phyloP scores from a whole-genome alignment of 2,113 vertebrate species.

The cattle (Bos taurus) region ARS-UCD2.0 NC_037357.1:4827001-4827500 shows the following conservation, averaged over 20 bases:
- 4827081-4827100: slow-evolving; percentile 63
- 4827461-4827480: slow-evolving; percentile 68
- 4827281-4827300: slow-evolving; percentile 36
- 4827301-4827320: slow-evolving; percentile 55
- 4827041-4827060: slow-evolving; percentile 70
- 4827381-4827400: slow-evolving; percentile 67
- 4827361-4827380: slow-evolving; percentile 74
- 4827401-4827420: slow-evolving; percentile 58
- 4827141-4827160: slow-evolving; percentile 57
- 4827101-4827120: slow-evolving; percentile 66
- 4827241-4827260: slow-evolving; percentile 38
- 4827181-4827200: slow-evolving; percentile 49
- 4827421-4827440: slow-evolving; percentile 60
- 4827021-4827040: slow-evolving; percentile 63
- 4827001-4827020: slow-evolving; percentile 66
- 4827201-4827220: slow-evolving; percentile 41
- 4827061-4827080: slow-evolving; percentile 71
- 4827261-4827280: slow-evolving; percentile 35
- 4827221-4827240: slow-evolving; percentile 45
- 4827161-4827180: slow-evolving; percentile 25
- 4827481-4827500: slow-evolving; percentile 83
- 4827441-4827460: slow-evolving; percentile 51
- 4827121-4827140: slow-evolving; percentile 67
- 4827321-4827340: slow-evolving; percentile 68
- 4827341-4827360: slow-evolving; percentile 53